Evolutionary conservation across 1,140 invertebrate genomes (phyloP).

Genomic region (Lepidurus packardi): DNA sequence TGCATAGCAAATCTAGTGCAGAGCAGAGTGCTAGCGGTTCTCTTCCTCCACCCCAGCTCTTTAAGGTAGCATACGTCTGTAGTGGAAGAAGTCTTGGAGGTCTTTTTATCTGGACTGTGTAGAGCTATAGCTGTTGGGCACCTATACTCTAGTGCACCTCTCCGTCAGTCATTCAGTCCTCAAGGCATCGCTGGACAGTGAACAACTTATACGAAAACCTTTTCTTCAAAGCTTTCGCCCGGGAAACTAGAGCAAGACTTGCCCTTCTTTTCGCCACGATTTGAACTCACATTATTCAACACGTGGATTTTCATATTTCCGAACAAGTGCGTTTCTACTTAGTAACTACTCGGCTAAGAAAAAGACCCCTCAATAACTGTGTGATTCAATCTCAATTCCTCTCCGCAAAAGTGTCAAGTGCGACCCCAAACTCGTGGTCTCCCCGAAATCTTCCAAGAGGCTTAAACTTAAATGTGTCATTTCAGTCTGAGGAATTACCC

Average conservation of each 20-base stretch:
- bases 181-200: constrained; percentile 16
- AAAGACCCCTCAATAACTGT: no score
- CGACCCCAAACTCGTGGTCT: background rate
- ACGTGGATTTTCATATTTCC: no score
- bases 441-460: background rate
- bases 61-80: background rate
- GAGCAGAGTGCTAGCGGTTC: background rate
- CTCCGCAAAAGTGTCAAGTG: background rate
- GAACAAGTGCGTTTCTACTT: no score
- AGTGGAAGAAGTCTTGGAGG: background rate
- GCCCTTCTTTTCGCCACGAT: background rate
- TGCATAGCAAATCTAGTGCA: background rate
- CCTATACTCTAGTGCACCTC: background rate
- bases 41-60: background rate
- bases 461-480: background rate
- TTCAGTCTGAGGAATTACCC: background rate
- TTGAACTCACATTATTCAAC: no score
- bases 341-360: no score
- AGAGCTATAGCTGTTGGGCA: background rate
- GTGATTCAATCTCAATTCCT: no score
- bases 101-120: background rate
- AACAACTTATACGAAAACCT: background rate
- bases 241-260: constrained; percentile 15
- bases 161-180: constrained; percentile 18
- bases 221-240: background rate